These are phyloP conservation scores for Luehdorfia chinensis DNA, from an alignment of 1,140 invertebrate genomes.

Conservation along the genomic window DNA sequence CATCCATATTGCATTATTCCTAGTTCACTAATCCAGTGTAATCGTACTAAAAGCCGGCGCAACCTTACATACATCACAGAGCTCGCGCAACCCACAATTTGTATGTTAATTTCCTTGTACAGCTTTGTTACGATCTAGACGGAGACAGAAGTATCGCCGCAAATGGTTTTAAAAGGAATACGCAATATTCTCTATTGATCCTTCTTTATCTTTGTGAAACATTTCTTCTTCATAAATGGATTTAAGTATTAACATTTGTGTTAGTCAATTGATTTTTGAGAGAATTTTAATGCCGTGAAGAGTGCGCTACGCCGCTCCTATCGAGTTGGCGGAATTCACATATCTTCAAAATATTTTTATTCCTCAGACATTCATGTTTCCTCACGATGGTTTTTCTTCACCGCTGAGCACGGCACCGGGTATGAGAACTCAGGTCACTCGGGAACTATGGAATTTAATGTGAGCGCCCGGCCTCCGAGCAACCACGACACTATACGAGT, in stretches of 20 bases:
- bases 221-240: neutral
- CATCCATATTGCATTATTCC: constrained; percentile 17
- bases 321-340: too few species aligned
- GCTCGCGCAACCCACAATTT: constrained; percentile 31
- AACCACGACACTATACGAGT: too few species aligned
- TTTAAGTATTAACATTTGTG: neutral
- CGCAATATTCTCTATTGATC: neutral
- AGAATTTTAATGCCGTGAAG: too few species aligned
- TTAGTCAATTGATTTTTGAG: too few species aligned
- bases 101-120: constrained; percentile 42
- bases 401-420: too few species aligned
- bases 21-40: constrained; percentile 25
- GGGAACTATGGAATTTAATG: too few species aligned
- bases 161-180: constrained; percentile 5
- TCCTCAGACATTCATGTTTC: too few species aligned
- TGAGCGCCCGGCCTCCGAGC: too few species aligned
- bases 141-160: neutral
- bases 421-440: too few species aligned
- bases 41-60: constrained; percentile 41
- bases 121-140: constrained; percentile 10
- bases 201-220: neutral
- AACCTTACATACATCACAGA: constrained; percentile 25
- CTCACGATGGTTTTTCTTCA: too few species aligned
- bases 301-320: too few species aligned
- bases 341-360: too few species aligned